Conservation (phyloP, 2,113 vertebrate genomes). For the Poecilia latipinna region DNA sequence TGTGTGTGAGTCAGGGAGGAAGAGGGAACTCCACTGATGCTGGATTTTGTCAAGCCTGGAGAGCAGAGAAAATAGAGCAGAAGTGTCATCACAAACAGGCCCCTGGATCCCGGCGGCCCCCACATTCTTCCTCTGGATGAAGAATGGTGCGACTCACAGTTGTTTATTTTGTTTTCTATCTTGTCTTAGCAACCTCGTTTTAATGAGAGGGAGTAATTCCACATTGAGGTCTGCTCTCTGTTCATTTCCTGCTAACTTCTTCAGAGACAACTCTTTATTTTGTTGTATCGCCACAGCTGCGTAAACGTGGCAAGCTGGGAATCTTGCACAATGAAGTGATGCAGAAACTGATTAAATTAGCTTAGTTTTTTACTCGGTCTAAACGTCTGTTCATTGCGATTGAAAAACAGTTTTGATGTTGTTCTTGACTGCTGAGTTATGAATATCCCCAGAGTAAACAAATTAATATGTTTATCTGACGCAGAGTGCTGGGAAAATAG, state of each 20-base stretch:
- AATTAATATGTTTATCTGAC: slow-evolving; percentile 41
- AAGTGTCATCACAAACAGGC: slow-evolving; percentile 66
- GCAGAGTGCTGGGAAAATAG: not conserved
- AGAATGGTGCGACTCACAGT: slow-evolving; percentile 52
- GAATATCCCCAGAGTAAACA: slow-evolving; percentile 50
- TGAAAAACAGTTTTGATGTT: slow-evolving; percentile 30
- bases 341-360: not conserved
- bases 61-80: slow-evolving; percentile 73
- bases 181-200: slow-evolving; percentile 69
- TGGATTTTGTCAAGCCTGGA: slow-evolving; percentile 71
- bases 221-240: slow-evolving; percentile 48
- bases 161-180: slow-evolving; percentile 80
- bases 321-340: not conserved
- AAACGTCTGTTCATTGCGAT: slow-evolving; percentile 16
- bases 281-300: slow-evolving; percentile 18
- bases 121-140: slow-evolving; percentile 69
- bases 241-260: slow-evolving; percentile 49
- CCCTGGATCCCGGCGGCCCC: slow-evolving; percentile 46
- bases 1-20: slow-evolving; percentile 34
- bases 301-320: slow-evolving; percentile 19
- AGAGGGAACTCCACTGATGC: slow-evolving; percentile 41
- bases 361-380: slow-evolving; percentile 10
- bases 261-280: slow-evolving; percentile 61
- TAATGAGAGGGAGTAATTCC: slow-evolving; percentile 71
- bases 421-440: slow-evolving; percentile 37